Evolutionary conservation across 1,140 invertebrate genomes (phyloP).

Genomic region (Drosophila paulistorum): DNA sequence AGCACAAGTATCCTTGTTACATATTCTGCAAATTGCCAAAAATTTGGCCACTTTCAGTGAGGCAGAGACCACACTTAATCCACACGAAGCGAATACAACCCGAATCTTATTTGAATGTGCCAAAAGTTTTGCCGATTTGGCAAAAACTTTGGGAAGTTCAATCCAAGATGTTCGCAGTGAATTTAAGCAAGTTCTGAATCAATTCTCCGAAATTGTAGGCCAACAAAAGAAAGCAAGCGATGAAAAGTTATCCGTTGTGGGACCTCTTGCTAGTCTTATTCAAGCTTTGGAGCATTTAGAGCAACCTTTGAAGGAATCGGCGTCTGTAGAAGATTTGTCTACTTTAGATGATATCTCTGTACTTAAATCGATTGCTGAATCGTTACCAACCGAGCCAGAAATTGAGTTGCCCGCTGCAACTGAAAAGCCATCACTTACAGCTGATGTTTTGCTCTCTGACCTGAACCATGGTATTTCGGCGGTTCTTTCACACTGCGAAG

Average conservation of each 20-base stretch:
- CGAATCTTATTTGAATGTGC: conserved; percentile 59
- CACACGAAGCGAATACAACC: conserved; percentile 57
- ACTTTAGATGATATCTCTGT: conserved; percentile 85
- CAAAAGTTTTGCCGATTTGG: conserved; percentile 65
- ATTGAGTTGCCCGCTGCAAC: not conserved
- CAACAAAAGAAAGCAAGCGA: conserved; percentile 47
- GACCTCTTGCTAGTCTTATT: conserved; percentile 55
- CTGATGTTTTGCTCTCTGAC: conserved; percentile 52
- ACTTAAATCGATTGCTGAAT: conserved; percentile 84
- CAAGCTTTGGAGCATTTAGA: conserved; percentile 48
- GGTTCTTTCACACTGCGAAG: conserved; percentile 63
- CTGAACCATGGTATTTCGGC: conserved; percentile 68
- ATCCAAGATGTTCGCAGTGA: conserved; percentile 29
- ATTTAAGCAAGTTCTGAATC: conserved; percentile 44
- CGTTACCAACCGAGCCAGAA: conserved; percentile 57
- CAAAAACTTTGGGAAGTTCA: conserved; percentile 50
- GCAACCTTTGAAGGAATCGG: conserved; percentile 32
- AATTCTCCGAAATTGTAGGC: conserved; percentile 53
- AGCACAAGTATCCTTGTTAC: conserved; percentile 56
- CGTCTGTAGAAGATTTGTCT: conserved; percentile 68
- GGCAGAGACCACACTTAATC: conserved; percentile 51
- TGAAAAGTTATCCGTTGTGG: conserved; percentile 48
- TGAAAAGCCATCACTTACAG: conserved; percentile 23
- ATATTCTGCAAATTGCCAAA: conserved; percentile 62
- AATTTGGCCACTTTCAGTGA: conserved; percentile 60